Conservation (phyloP, 2,113 vertebrate species). For the Cairina moschata region DNA sequence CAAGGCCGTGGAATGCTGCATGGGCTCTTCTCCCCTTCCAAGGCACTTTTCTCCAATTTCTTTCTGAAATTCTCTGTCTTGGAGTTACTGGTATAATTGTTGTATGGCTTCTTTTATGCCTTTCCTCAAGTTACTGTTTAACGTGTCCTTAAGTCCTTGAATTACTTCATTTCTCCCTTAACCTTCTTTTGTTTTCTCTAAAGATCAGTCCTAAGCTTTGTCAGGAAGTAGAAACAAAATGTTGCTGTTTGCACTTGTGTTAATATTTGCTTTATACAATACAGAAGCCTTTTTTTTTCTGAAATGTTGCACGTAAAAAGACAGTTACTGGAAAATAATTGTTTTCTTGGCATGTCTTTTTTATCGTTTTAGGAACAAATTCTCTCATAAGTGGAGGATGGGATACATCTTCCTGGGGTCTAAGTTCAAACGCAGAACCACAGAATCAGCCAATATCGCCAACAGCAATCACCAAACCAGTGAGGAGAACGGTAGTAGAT, state of each 20-base stretch:
- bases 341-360: neutral
- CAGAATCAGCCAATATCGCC: conserved; percentile 77
- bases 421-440: conserved; percentile 77
- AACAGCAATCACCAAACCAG: conserved; percentile 96
- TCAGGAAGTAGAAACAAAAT: neutral
- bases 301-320: neutral
- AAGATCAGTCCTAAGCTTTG: neutral
- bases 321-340: neutral
- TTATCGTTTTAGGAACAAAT: conserved; percentile 74
- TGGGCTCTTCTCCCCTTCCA: neutral
- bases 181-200: neutral
- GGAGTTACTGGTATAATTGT: neutral
- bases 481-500: conserved; percentile 92
- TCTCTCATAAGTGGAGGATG: conserved; percentile 88
- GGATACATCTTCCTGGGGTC: conserved; percentile 92
- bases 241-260: neutral
- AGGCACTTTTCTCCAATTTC: neutral
- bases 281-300: neutral
- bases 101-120: neutral
- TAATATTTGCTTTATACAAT: neutral
- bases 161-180: neutral
- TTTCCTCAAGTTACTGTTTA: neutral
- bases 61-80: neutral
- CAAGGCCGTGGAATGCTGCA: neutral
- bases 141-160: neutral